Evolutionary conservation across 1,140 invertebrate genomes (phyloP), one percentile per base, ranked within the genome.

Genomic region (Drosophila nasuta): DNA sequence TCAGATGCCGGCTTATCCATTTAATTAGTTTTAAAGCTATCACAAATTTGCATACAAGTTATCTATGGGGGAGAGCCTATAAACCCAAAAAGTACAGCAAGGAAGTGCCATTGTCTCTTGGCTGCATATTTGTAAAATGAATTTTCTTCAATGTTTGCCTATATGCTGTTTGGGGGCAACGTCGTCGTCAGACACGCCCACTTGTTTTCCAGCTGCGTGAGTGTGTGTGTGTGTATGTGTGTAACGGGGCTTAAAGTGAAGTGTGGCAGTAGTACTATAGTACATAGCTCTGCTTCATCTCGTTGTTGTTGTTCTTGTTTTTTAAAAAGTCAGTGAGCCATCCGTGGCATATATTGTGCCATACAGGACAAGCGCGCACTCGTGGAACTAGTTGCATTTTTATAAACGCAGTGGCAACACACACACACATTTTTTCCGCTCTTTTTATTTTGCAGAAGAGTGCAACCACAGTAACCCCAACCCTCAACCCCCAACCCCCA

Each of bases 301-400:
- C n/a, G 52, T n/a, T 59, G 52, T 46, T 33, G 20, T 15, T 69
- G 51, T 28, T 62, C 43, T 63, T 17, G 20, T 43, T 59, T 49
- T 66, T 66, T 43, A 33, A 28, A 35, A 46, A 74, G 75, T 69
- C 64, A 74, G 57, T 35, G 54, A 68, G 76, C 51, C 73, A 66
- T 57, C 56, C 65, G 52, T 20, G 13, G 54, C 69, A 58, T 52
- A 41, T 57, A 48, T 52, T n/a, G 17, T 28, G 41, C 46, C 28
- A 38, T 41, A 17, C 48, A 62, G 57, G 41, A 33, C 33, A 33
- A 4, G 20, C 4, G 2, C 15, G 77, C 52, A 65, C 52, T 82
- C 58, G 67, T 54, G 71, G 74, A 83, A 87, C 83, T 83, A 87
- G 83, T 87, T 87, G 83, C 83, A 87, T 87, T 87, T 87, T 87